Percentiles rank a stretch among this genome's conserved stretches.
Evolutionary conservation across 2,888 invertebrate species (phyloP).

Genomic region (Chironomus tentans): DNA sequence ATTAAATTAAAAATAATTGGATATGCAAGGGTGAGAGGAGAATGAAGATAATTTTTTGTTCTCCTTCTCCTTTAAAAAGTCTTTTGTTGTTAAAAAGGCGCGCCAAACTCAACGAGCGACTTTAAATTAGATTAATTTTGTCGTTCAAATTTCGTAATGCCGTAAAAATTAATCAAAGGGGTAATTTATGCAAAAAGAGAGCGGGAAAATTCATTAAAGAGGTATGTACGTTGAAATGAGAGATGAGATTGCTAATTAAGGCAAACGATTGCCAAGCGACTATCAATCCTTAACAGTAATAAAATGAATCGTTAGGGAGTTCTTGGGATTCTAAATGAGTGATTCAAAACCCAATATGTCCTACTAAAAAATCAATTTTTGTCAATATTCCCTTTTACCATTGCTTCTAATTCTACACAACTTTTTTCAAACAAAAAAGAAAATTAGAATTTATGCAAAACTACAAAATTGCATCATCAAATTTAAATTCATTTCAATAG

Average conservation of each 20-base stretch:
- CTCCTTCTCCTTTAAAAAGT: neutral
- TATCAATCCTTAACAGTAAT: too few relatives aligned
- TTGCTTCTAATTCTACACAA: neutral
- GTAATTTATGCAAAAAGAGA: conserved; percentile 9
- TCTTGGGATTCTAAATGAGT: too few relatives aligned
- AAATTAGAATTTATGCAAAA: neutral
- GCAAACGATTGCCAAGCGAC: too few relatives aligned
- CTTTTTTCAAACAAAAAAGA: neutral
- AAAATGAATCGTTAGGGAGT: too few relatives aligned
- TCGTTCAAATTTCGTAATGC: neutral
- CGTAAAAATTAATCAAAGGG: conserved; percentile 24
- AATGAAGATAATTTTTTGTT: neutral
- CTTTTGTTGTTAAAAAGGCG: neutral
- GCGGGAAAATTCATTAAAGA: neutral
- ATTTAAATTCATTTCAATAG: neutral
- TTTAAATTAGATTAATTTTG: conserved; percentile 25
- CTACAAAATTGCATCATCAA: neutral
- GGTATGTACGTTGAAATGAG: too few relatives aligned
- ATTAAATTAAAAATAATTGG: conserved; percentile 26
- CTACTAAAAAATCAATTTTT: too few relatives aligned
- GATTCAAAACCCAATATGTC: too few relatives aligned
- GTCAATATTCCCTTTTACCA: too few relatives aligned
- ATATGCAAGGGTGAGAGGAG: neutral
- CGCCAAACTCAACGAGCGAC: neutral
- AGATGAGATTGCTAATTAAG: neutral